A percentile compares a stretch with the other conserved stretches of the same genome.
Evolutionary conservation across 2,797 vertebrate species (phyloP).

Genomic region (Gymnopithys bicolor): DNA sequence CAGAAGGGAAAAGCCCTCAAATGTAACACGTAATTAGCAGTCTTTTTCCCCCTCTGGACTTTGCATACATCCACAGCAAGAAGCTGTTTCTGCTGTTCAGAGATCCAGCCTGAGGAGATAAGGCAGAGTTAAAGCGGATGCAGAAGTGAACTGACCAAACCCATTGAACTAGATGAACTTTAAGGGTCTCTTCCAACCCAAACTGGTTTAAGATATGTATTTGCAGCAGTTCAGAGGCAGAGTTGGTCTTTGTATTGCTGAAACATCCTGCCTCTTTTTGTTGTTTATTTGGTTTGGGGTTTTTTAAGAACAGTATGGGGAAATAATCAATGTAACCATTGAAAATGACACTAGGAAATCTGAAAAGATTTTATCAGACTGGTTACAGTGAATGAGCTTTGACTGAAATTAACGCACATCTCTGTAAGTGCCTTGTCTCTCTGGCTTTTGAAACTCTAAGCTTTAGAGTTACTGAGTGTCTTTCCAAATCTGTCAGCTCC

Average conservation of each 20-base stretch:
- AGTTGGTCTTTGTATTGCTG: neutral
- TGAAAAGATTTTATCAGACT: neutral
- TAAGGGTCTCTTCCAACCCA: neutral
- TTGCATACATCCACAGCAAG: neutral
- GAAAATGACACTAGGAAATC: neutral
- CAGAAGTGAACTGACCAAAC: neutral
- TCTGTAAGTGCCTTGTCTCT: neutral
- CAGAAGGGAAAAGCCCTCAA: neutral
- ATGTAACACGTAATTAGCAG: neutral
- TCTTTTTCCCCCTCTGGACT: neutral
- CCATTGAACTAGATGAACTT: neutral
- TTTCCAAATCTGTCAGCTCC: neutral
- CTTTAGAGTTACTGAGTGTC: neutral
- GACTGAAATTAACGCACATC: neutral
- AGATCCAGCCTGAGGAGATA: neutral
- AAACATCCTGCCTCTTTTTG: neutral
- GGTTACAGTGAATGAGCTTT: neutral
- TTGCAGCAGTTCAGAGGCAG: neutral
- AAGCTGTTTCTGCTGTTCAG: accelerated
- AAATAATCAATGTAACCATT: neutral
- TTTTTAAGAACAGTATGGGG: neutral
- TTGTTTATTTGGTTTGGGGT: neutral
- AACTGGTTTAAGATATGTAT: neutral
- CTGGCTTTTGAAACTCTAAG: neutral
- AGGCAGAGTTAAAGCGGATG: neutral